These are phyloP conservation scores for Luehdorfia chinensis DNA, from an alignment of 1,140 invertebrate genomes.

Conservation along the genomic window DNA sequence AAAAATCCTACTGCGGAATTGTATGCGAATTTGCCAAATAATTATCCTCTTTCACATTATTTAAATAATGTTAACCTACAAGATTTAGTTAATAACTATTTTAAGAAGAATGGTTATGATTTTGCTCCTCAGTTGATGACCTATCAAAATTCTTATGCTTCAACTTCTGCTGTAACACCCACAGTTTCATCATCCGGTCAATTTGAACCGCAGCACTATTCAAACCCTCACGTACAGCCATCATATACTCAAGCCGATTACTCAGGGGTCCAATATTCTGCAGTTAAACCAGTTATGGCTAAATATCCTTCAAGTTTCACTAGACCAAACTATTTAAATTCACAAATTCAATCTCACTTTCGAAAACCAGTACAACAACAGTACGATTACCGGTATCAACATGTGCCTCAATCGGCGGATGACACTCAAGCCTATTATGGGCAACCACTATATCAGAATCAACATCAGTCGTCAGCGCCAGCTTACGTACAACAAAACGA, in stretches of 20 bases:
- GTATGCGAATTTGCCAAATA: conserved; percentile 76
- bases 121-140: conserved; percentile 59
- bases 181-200: conserved; percentile 20
- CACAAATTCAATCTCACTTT: conserved; percentile 43
- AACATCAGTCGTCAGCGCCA: neutral
- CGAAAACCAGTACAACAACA: conserved; percentile 40
- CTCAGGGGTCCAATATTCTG: conserved; percentile 66
- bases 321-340: conserved; percentile 43
- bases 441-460: conserved; percentile 43
- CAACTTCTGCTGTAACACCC: conserved; percentile 21
- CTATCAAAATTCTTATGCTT: conserved; percentile 38
- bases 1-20: conserved; percentile 72
- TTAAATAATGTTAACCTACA: conserved; percentile 77
- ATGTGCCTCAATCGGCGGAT: conserved; percentile 36
- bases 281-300: conserved; percentile 65
- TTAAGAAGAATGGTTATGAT: conserved; percentile 59
- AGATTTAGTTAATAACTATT: conserved; percentile 65
- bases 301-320: conserved; percentile 52
- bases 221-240: conserved; percentile 51
- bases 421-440: conserved; percentile 41
- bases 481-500: conserved; percentile 28
- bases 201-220: conserved; percentile 52
- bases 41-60: conserved; percentile 72
- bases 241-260: conserved; percentile 60
- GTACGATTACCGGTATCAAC: conserved; percentile 56